Conservation (phyloP, 2,113 vertebrate species). For the Chionodraco myersi region DNA sequence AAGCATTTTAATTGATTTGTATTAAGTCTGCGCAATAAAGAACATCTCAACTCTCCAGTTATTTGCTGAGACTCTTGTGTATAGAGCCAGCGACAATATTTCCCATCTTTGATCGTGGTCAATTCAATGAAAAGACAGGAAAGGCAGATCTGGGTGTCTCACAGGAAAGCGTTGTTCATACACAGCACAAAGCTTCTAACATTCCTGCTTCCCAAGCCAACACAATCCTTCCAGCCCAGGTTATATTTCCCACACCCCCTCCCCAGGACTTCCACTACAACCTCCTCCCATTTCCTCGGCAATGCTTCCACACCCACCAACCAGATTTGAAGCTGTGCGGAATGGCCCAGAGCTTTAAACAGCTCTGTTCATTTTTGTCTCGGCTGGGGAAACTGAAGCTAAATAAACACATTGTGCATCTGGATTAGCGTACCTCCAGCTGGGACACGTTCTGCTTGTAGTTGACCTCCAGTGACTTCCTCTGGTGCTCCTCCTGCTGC, state of each 20-base stretch:
- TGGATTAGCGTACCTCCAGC: constrained; percentile 82
- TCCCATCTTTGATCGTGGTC: constrained; percentile 5
- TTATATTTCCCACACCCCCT: constrained; percentile 68
- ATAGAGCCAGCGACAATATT: constrained; percentile 1
- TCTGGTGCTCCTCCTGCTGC: constrained; percentile 96
- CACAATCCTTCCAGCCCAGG: constrained; percentile 53
- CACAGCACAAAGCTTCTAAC: constrained; percentile 68
- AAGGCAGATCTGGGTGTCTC: constrained; percentile 37
- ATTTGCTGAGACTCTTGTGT: constrained; percentile 3
- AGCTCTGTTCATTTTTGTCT: constrained; percentile 32
- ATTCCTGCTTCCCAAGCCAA: constrained; percentile 66
- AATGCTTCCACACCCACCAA: constrained; percentile 43
- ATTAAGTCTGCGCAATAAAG: neutral
- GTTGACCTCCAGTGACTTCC: constrained; percentile 93
- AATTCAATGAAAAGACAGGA: constrained; percentile 49
- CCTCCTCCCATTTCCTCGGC: constrained; percentile 54
- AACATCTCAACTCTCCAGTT: constrained; percentile 1
- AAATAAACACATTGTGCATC: constrained; percentile 61
- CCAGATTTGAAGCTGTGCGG: constrained; percentile 21
- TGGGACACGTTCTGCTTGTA: constrained; percentile 88
- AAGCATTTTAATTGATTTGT: too few relatives aligned
- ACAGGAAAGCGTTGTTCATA: constrained; percentile 71
- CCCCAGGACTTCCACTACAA: constrained; percentile 55
- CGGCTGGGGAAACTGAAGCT: constrained; percentile 37
- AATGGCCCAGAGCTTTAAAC: constrained; percentile 15